Percentiles rank a stretch among this genome's conserved stretches.
Evolutionary conservation across 35 echinoderm and acorn worm species (phyloP).

Genomic region (Anneissia japonica): DNA sequence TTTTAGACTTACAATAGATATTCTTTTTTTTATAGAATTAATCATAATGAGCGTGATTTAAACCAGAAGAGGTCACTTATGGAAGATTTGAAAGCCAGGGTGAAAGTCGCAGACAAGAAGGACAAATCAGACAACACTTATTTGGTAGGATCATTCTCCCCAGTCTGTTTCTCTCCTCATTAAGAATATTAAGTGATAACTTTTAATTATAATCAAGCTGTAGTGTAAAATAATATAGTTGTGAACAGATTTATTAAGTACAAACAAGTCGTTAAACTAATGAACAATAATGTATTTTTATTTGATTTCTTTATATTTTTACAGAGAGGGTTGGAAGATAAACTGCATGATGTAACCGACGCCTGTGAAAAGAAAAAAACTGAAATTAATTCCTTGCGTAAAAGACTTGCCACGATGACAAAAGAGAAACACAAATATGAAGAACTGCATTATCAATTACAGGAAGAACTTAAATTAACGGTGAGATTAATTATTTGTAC

Average conservation of each 20-base stretch:
- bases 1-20: background rate
- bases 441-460: background rate
- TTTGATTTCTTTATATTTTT: background rate
- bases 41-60: slow-evolving; percentile 53
- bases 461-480: slow-evolving; percentile 23
- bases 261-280: too few relatives aligned
- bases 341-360: background rate
- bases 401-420: slow-evolving; percentile 17
- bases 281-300: background rate
- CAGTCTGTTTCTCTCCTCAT: too few relatives aligned
- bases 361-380: slow-evolving; percentile 23
- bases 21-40: slow-evolving; percentile 11
- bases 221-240: too few relatives aligned
- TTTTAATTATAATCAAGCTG: too few relatives aligned
- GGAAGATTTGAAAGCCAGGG: slow-evolving; percentile 73
- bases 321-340: slow-evolving; percentile 9
- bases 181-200: too few relatives aligned
- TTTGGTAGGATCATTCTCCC: background rate
- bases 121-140: background rate
- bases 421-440: slow-evolving; percentile 54
- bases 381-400: slow-evolving; percentile 38
- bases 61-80: slow-evolving; percentile 91
- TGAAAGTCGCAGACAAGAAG: slow-evolving; percentile 14
- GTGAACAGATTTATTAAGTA: too few relatives aligned
- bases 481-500: too few relatives aligned